A percentile compares a stretch with the other conserved stretches of the same genome.
These are phyloP conservation scores for Microtus ochrogaster DNA, from an alignment of 2,113 vertebrate species.

Conservation along the genomic window DNA sequence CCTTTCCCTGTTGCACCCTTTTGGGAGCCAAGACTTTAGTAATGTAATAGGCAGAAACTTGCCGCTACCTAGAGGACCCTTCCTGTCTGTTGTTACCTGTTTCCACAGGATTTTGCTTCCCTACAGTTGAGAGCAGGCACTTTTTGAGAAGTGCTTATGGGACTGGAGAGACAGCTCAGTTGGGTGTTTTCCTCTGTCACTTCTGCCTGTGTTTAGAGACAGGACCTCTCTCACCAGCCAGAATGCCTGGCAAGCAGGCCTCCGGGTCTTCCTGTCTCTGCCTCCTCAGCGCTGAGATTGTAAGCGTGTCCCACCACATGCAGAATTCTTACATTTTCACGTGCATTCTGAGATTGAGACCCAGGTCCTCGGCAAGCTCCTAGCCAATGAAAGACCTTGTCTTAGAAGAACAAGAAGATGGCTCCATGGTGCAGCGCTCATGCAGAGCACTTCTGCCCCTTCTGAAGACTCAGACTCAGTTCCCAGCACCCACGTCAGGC, in stretches of 20 bases:
- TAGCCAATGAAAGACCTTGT: not conserved
- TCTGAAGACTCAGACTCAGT: not conserved
- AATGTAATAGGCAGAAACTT: not conserved
- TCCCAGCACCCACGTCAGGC: not conserved
- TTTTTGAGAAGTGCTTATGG: not conserved
- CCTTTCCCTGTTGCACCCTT: not conserved
- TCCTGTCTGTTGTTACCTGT: not conserved
- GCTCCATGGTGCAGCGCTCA: no score
- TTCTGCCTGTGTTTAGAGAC: not conserved
- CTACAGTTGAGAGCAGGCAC: not conserved
- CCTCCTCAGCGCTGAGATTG: not conserved
- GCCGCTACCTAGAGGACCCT: not conserved
- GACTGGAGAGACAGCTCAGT: not conserved
- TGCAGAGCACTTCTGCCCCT: not conserved
- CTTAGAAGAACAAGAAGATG: not conserved
- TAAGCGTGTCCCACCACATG: not conserved
- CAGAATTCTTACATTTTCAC: not conserved
- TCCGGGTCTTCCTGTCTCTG: not conserved
- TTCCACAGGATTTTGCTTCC: not conserved
- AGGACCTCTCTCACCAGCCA: not conserved
- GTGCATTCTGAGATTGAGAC: not conserved
- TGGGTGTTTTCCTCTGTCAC: not conserved
- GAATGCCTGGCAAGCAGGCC: not conserved
- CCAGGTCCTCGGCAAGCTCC: not conserved
- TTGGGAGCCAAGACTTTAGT: not conserved